Conservation (phyloP, 2,113 vertebrate species). For the Collichthys lucidus region DNA sequence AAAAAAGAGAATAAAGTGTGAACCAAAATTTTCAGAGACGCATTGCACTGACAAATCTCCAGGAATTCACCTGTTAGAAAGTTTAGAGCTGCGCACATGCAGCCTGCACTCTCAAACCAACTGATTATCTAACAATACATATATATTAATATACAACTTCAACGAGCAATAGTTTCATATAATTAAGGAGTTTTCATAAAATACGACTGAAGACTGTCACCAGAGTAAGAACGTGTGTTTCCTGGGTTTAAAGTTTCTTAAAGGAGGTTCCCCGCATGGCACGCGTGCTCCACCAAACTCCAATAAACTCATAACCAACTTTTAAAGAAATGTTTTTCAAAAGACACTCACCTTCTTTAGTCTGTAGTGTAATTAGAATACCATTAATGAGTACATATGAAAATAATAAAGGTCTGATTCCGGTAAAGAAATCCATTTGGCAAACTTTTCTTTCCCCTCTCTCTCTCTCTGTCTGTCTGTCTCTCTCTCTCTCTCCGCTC, state of each 20-base stretch:
- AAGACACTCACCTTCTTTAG: slow-evolving; percentile 82
- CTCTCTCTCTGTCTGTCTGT: slow-evolving; percentile 12
- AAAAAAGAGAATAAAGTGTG: neutral
- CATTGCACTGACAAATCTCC: neutral
- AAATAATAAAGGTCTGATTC: slow-evolving; percentile 77
- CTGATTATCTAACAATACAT: neutral
- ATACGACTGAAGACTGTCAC: slow-evolving; percentile 15
- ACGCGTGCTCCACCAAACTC: slow-evolving; percentile 3
- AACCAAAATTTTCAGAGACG: neutral
- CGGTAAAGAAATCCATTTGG: slow-evolving; percentile 81
- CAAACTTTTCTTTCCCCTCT: slow-evolving; percentile 54
- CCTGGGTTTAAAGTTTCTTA: slow-evolving; percentile 27
- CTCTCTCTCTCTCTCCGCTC: slow-evolving; percentile 30
- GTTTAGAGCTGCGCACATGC: slow-evolving; percentile 19
- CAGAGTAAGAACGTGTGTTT: slow-evolving; percentile 14
- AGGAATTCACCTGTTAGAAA: slow-evolving; percentile 62
- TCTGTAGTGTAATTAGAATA: slow-evolving; percentile 81
- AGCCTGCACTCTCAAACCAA: neutral
- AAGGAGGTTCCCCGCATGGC: slow-evolving; percentile 53
- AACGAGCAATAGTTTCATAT: neutral
- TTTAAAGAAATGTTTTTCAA: neutral
- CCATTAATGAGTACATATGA: slow-evolving; percentile 79
- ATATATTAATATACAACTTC: neutral
- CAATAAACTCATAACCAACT: neutral
- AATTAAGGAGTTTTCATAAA: neutral